Evolutionary conservation across 2,113 vertebrate genomes (phyloP).

Genomic region (Oophaga pumilio): DNA sequence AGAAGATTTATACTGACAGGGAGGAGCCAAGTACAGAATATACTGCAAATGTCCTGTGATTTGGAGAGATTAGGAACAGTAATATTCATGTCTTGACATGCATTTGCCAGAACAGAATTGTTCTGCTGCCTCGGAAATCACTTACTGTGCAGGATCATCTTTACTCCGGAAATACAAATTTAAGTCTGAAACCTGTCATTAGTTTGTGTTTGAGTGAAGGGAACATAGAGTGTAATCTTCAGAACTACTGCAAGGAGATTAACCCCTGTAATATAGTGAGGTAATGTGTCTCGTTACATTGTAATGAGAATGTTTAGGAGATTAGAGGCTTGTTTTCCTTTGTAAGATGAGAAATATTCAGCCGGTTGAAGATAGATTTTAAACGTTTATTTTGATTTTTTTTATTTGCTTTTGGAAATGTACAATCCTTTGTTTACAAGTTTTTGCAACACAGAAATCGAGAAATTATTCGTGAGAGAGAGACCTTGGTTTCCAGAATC

Average conservation of each 20-base stretch:
- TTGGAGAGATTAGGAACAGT: slow-evolving; percentile 23
- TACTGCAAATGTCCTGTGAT: slow-evolving; percentile 4
- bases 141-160: slow-evolving; percentile 40
- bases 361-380: not conserved
- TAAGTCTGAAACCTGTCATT: slow-evolving; percentile 41
- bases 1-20: slow-evolving; percentile 7
- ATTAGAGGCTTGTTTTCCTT: slow-evolving; percentile 33
- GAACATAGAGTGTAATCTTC: slow-evolving; percentile 50
- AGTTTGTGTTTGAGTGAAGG: slow-evolving; percentile 43
- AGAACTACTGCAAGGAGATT: slow-evolving; percentile 39
- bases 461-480: not conserved
- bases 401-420: not conserved
- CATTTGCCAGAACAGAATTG: slow-evolving; percentile 45
- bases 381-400: not conserved
- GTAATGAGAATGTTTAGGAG: slow-evolving; percentile 40
- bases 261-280: slow-evolving; percentile 44
- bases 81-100: slow-evolving; percentile 41
- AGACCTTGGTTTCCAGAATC: too few relatives aligned
- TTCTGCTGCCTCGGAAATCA: slow-evolving; percentile 17
- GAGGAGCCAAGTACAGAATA: slow-evolving; percentile 5
- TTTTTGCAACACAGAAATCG: not conserved
- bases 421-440: not conserved
- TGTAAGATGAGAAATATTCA: not conserved
- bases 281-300: slow-evolving; percentile 48
- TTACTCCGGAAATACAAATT: slow-evolving; percentile 38